Evolutionary conservation across 1,140 invertebrate genomes (phyloP).

Genomic region (Tenebrio molitor): DNA sequence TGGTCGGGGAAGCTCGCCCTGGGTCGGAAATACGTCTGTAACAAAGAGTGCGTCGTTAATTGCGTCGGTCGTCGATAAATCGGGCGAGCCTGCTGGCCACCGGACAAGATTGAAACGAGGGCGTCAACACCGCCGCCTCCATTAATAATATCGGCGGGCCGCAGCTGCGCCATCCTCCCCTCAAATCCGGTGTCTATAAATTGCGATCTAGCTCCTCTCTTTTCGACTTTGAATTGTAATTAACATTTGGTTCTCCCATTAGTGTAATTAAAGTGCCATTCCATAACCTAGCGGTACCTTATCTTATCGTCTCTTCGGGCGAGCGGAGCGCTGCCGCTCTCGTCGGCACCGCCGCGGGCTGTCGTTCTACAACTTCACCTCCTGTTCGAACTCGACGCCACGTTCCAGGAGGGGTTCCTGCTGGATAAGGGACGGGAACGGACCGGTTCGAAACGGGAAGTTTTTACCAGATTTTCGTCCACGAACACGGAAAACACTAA

Average conservation of each 20-base stretch:
- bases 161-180: constrained; percentile 61
- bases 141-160: constrained; percentile 65
- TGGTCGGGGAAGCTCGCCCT: constrained; percentile 41
- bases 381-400: constrained; percentile 33
- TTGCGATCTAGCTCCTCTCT: constrained; percentile 68
- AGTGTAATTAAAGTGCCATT: constrained; percentile 79
- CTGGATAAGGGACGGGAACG: too few relatives aligned
- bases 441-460: too few relatives aligned
- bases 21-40: constrained; percentile 57
- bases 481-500: too few relatives aligned
- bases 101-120: background rate
- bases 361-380: constrained; percentile 50
- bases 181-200: constrained; percentile 64
- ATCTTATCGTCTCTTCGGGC: constrained; percentile 64
- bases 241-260: constrained; percentile 80
- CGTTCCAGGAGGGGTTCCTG: too few relatives aligned
- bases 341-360: constrained; percentile 51
- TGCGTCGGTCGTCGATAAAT: background rate
- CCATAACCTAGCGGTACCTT: constrained; percentile 65
- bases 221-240: constrained; percentile 80
- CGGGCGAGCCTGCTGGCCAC: background rate
- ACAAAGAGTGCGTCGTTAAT: constrained; percentile 41
- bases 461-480: too few relatives aligned
- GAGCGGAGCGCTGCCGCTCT: constrained; percentile 50
- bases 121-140: constrained; percentile 45